These are phyloP conservation scores for Channa maculata DNA, from an alignment of 2,113 vertebrate genomes.

Conservation along the genomic window DNA sequence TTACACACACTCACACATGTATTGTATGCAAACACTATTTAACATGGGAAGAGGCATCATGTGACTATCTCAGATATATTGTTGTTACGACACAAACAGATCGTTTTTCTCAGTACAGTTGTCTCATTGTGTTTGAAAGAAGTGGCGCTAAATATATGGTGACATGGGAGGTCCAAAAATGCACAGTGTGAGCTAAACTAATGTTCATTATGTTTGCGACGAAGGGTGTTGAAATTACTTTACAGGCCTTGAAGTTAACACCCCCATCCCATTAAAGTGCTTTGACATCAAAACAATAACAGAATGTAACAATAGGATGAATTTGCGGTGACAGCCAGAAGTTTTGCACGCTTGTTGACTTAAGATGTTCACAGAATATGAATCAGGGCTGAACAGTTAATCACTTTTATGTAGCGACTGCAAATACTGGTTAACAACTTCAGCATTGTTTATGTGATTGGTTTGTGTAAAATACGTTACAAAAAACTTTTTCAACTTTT, in stretches of 20 bases:
- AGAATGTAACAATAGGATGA: constrained; percentile 6
- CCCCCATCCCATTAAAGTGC: constrained; percentile 39
- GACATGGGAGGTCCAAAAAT: constrained; percentile 30
- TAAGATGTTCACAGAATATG: background rate
- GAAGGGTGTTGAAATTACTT: constrained; percentile 36
- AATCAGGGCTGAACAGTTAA: background rate
- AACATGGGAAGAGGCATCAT: background rate
- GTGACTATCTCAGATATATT: constrained; percentile 6
- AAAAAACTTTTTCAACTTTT: too few relatives aligned
- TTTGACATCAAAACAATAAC: constrained; percentile 33
- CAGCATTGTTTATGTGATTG: background rate
- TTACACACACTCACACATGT: background rate
- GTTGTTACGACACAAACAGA: constrained; percentile 13
- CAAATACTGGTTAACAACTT: too few relatives aligned
- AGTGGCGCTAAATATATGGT: background rate
- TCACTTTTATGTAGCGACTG: background rate
- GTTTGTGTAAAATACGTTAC: too few relatives aligned
- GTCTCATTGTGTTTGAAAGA: constrained; percentile 30
- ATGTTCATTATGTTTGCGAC: constrained; percentile 1
- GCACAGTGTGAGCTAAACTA: constrained; percentile 15
- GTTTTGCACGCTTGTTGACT: background rate
- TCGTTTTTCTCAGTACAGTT: constrained; percentile 9
- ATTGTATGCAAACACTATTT: too few relatives aligned
- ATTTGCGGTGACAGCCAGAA: constrained; percentile 5
- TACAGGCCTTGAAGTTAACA: constrained; percentile 29